Evolutionary conservation across 2,888 invertebrate genomes (phyloP), one percentile per base, ranked within the genome.

Genomic region (Epinotia demarniana): DNA sequence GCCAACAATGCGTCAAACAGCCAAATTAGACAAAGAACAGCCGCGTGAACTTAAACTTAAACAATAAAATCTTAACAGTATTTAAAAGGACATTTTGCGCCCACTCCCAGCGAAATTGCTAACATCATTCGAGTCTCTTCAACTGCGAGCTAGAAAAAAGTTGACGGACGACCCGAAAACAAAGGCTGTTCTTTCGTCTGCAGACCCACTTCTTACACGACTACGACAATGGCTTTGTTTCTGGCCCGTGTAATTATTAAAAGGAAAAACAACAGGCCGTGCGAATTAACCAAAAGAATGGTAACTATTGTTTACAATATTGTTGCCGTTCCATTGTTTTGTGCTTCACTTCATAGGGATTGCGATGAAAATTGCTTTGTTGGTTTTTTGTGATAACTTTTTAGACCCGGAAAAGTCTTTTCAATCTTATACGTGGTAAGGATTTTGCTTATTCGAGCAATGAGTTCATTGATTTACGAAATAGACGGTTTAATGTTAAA

Each of bases 201-300:
- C 79, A 84, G 78, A 53, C 79, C 82, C 84, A 85, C 86, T 87
- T 82, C 87, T 89, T 89, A 88, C 85, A 86, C 85, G 83, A 79
- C 78, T 76, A 75, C 79, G 83, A 89, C 89, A 89, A 89, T 87
- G 75, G 80, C 88, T 86, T 89, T 89, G 89, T 89, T 86, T 80
- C 78, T 82, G 79, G 77, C 64, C 79, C 74, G 80, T 80, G 83
- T 81, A 84, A 86, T 89, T 89, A 89, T 87, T 86, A 86, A 87
- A 82, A 85, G 86, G 83, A 84, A 86, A 84, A 84, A 84, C 80
- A 81, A 83, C 79, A 75, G 77, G 75, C 78, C 79, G 78, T 64
- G 78, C 77, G 79, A 80, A 82, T 81, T 81, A 81, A 80, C 83
- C 82, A 81, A 80, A 72, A 76, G 76, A 76, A 72, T 76, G 71